Base-by-base conservation (phyloP, 2,888 invertebrate species). In the Drosophila setosimentum region DNA sequence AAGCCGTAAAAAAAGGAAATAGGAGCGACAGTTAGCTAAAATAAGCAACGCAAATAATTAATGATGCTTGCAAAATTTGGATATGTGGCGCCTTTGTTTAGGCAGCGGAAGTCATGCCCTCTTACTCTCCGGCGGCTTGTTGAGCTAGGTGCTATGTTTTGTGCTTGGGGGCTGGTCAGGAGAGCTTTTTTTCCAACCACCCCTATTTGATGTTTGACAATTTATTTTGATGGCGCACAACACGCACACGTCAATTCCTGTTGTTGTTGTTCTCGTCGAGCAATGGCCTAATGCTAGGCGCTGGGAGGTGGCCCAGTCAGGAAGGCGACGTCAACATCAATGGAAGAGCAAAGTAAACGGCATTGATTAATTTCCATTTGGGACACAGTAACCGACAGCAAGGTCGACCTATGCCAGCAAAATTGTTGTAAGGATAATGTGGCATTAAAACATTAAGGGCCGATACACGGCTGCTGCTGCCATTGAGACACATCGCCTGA, bases 341-440 rank as follows among this genome's bases (percentile, higher is more conserved):
- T 68, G 54, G 50, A 30, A 70, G 85, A 73, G 79, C 73, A 72
- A 57, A 72, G 80, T 76, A 88, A 84, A 86, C 69, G 78, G 87
- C 87, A 84, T 84, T 88, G 89, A 84, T 84, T 88, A 86, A 86
- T 88, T 84, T 84, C 71, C 81, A 83, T 88, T 86, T 76, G 45
- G 73, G 78, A 68, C 73, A 65, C 57, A 60, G 60, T 67, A 62
- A 53, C 80, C 62, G 68, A 85, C 65, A 55, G 80, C 71, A 80
- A 87, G 83, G 80, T 72, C 88, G 69, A 67, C 60, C 71, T 73
- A 73, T 65, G 76, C 57, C 58, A 77, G 73, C 68, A 68, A 77
- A 80, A 85, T 85, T 80, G 72, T 88, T 88, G 88, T 83, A 77
- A 83, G 83, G 87, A 84, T 84, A 83, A 88, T 83, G 68, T 75